These are phyloP conservation scores for Oncorhynchus masou DNA, from an alignment of 2,113 vertebrate genomes.

Conservation along the genomic window DNA sequence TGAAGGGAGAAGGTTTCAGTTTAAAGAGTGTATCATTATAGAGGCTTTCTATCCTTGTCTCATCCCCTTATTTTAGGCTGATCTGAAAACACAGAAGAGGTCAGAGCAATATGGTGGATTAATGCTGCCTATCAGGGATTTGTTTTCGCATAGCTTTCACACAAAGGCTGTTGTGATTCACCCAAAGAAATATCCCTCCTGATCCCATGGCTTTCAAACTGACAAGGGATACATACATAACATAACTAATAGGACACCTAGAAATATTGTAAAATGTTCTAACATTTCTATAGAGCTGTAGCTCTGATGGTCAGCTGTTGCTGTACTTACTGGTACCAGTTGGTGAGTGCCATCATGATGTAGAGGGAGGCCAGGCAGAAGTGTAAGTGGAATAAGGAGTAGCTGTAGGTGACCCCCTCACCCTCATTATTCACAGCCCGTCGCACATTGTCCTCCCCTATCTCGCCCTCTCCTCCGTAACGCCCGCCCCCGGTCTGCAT, in stretches of 20 bases:
- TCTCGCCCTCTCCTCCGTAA: neutral
- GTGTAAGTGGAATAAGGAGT: slow-evolving; percentile 95
- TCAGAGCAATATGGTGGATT: no score
- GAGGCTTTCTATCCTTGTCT: neutral
- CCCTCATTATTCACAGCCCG: slow-evolving; percentile 88
- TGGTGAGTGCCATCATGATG: slow-evolving; percentile 99
- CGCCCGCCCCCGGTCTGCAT: slow-evolving; percentile 84
- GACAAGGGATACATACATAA: no score
- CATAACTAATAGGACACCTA: no score
- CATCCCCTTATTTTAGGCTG: neutral
- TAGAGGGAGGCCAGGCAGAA: slow-evolving; percentile 90
- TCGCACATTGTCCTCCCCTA: slow-evolving; percentile 63
- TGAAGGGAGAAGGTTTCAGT: neutral
- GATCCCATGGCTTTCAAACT: no score
- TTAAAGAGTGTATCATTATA: neutral
- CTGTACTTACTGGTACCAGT: slow-evolving; percentile 91
- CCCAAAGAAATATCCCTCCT: no score
- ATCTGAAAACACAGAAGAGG: neutral
- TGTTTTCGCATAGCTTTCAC: no score
- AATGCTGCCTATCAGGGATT: no score
- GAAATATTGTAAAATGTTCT: neutral
- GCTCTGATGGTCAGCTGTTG: neutral
- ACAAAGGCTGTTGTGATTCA: no score
- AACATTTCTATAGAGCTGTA: neutral
- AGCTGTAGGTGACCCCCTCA: slow-evolving; percentile 86